Conservation (phyloP, 1,140 invertebrate species). For the Goniozus legneri region DNA sequence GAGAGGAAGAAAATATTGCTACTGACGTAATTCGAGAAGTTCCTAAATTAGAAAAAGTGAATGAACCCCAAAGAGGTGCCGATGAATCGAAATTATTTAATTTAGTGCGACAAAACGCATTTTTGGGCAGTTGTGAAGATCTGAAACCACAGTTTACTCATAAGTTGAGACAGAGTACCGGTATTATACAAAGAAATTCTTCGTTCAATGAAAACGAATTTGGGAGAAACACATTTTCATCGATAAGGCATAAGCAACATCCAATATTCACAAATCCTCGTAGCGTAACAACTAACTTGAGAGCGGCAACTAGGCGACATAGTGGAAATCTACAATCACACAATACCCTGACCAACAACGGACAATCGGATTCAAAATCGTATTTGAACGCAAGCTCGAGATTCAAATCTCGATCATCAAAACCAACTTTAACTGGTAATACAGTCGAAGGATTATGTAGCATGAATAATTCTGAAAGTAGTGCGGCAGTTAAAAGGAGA, state of each 20-base stretch:
- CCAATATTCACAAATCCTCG: slow-evolving; percentile 10
- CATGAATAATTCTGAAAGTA: not conserved
- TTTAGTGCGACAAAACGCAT: slow-evolving; percentile 22
- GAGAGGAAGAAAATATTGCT: not conserved
- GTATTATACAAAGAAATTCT: too few relatives aligned
- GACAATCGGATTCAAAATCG: slow-evolving; percentile 16
- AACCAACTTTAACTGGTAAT: slow-evolving; percentile 3
- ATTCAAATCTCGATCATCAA: slow-evolving; percentile 20
- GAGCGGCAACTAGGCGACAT: slow-evolving; percentile 15
- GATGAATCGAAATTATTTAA: slow-evolving; percentile 4
- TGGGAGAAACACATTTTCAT: slow-evolving; percentile 11
- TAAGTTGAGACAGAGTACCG: slow-evolving; percentile 1
- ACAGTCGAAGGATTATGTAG: slow-evolving; percentile 6
- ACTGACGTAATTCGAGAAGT: not conserved
- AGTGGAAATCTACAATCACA: slow-evolving; percentile 13
- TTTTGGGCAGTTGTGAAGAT: slow-evolving; percentile 19
- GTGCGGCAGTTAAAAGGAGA: slow-evolving; percentile 23
- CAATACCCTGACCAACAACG: not conserved
- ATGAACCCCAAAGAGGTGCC: not conserved
- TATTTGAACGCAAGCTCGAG: slow-evolving; percentile 21
- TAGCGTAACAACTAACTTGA: slow-evolving; percentile 2
- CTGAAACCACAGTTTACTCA: slow-evolving; percentile 8
- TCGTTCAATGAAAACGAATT: too few relatives aligned
- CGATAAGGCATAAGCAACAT: slow-evolving; percentile 14
- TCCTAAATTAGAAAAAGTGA: not conserved